These are phyloP conservation scores for Oreocharis arfaki DNA, from an alignment of 2,113 vertebrate species.

Conservation along the genomic window DNA sequence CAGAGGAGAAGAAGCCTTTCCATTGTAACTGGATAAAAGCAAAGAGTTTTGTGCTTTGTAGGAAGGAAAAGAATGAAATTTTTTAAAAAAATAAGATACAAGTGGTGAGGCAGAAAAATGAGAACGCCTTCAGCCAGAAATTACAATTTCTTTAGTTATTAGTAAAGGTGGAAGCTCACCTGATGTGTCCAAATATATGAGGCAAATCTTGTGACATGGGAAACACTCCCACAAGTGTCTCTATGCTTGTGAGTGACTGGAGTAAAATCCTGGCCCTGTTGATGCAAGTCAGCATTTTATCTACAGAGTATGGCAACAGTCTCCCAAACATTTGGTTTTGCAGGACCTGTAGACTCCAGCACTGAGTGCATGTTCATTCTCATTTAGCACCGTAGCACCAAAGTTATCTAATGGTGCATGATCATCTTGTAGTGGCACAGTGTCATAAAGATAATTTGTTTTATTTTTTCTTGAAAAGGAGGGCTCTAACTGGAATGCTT, in stretches of 20 bases:
- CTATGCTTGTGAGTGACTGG: background rate
- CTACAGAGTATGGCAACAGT: background rate
- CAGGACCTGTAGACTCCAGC: background rate
- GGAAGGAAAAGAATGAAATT: background rate
- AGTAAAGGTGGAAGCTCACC: background rate
- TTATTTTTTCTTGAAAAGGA: background rate
- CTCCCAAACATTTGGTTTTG: background rate
- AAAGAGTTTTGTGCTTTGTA: background rate
- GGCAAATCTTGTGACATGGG: background rate
- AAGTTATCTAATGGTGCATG: background rate
- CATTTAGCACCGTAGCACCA: background rate
- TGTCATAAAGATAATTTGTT: background rate
- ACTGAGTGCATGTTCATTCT: background rate
- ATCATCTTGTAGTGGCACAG: background rate
- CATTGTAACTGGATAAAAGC: background rate
- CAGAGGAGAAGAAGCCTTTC: background rate
- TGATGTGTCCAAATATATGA: background rate
- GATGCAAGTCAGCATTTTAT: background rate
- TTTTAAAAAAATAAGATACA: background rate
- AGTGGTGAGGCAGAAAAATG: background rate
- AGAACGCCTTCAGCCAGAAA: background rate
- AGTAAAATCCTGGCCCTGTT: background rate
- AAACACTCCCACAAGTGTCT: background rate
- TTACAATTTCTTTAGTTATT: background rate
- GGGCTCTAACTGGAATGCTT: background rate